Conservation (phyloP, 2,113 vertebrate genomes). For the Thalassoma bifasciatum region DNA sequence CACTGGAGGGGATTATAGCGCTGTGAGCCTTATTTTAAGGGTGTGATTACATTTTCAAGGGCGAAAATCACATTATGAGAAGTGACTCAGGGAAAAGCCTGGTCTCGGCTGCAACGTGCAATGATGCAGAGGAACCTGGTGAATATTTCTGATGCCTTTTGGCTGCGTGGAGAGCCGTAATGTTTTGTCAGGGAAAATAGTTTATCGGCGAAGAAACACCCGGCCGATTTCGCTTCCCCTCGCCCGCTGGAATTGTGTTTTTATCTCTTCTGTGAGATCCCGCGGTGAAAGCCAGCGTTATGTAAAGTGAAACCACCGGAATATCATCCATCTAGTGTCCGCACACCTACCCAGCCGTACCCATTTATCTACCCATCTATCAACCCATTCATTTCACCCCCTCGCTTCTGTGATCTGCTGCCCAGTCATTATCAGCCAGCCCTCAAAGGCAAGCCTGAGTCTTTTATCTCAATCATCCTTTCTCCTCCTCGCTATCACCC, state of each 20-base stretch:
- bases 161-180: slow-evolving; percentile 41
- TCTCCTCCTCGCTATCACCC: slow-evolving; percentile 34
- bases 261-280: slow-evolving; percentile 46
- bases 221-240: slow-evolving; percentile 25
- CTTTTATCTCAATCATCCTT: slow-evolving; percentile 69
- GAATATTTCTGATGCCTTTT: slow-evolving; percentile 30
- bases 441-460: slow-evolving; percentile 47
- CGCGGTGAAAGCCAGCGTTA: slow-evolving; percentile 41
- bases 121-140: slow-evolving; percentile 6
- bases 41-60: slow-evolving; percentile 72
- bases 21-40: slow-evolving; percentile 59
- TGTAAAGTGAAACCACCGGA: slow-evolving; percentile 47
- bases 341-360: slow-evolving; percentile 19
- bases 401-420: slow-evolving; percentile 56
- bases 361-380: slow-evolving; percentile 46
- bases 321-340: slow-evolving; percentile 49
- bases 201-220: slow-evolving; percentile 48
- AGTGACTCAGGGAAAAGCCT: slow-evolving; percentile 59
- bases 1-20: slow-evolving; percentile 57
- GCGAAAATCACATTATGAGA: slow-evolving; percentile 64
- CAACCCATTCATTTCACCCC: slow-evolving; percentile 40
- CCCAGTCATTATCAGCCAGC: slow-evolving; percentile 52
- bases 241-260: slow-evolving; percentile 45
- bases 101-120: slow-evolving; percentile 19
- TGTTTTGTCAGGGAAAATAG: slow-evolving; percentile 58